Evolutionary conservation across 1,140 invertebrate genomes (phyloP).

Genomic region (Drosophila serrata): DNA sequence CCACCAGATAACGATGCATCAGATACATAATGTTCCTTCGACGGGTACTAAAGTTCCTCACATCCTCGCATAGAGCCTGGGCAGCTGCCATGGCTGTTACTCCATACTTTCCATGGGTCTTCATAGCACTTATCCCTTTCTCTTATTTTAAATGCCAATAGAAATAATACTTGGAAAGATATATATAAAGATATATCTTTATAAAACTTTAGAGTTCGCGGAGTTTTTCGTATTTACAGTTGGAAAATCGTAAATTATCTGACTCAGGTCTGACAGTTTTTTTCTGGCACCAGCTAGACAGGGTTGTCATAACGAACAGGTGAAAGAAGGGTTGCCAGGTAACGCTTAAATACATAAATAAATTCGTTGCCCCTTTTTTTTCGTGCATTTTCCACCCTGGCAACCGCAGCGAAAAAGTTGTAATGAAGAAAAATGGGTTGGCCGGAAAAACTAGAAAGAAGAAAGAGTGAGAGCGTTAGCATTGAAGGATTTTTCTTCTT

Average conservation of each 20-base stretch:
- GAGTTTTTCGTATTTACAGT: conserved; percentile 1
- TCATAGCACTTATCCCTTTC: conserved; percentile 18
- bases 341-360: neutral
- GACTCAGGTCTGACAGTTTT: neutral
- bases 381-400: neutral
- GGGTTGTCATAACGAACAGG: conserved; percentile 13
- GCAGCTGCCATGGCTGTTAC: conserved; percentile 58
- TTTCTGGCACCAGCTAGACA: neutral
- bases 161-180: neutral
- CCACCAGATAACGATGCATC: conserved; percentile 90
- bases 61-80: conserved; percentile 65
- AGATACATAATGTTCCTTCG: conserved; percentile 92
- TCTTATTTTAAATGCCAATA: too few relatives aligned
- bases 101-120: conserved; percentile 67
- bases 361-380: neutral
- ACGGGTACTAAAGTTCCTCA: conserved; percentile 84
- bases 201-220: too few relatives aligned
- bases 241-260: conserved; percentile 10
- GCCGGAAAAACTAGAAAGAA: neutral
- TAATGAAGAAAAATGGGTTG: conserved; percentile 10
- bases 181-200: too few relatives aligned
- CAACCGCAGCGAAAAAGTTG: conserved; percentile 11
- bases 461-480: neutral
- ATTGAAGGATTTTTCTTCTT: neutral
- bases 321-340: conserved; percentile 28